A percentile compares a stretch with the other conserved stretches of the same genome.
Conservation (phyloP, 2,888 invertebrate species). For the Hecatera dysodea region DNA sequence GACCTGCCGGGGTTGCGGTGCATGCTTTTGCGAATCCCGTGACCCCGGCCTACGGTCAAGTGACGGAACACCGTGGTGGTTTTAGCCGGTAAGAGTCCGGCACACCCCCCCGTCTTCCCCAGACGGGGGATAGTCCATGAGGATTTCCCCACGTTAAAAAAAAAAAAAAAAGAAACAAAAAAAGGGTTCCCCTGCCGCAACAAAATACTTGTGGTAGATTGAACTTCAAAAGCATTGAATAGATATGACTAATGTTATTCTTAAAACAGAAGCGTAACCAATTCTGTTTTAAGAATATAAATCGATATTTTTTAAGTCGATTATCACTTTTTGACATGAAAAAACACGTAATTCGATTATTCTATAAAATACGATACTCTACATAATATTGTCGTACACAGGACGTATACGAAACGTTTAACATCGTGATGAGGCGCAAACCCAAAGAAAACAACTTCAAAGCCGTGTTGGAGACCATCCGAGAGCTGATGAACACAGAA, state of each 20-base stretch:
- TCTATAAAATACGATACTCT: neutral
- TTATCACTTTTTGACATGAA: neutral
- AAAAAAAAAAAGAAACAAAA: too few species aligned
- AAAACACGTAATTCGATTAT: neutral
- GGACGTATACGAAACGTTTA: conserved; percentile 98
- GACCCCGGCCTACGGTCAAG: too few species aligned
- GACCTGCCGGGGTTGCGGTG: too few species aligned
- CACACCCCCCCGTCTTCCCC: too few species aligned
- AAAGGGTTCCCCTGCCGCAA: neutral
- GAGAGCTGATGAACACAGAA: conserved; percentile 99
- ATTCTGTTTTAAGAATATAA: neutral
- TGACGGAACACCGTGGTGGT: too few species aligned
- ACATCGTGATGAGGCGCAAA: conserved; percentile 99
- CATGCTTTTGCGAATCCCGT: too few species aligned
- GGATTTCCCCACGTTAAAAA: too few species aligned
- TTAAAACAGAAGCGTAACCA: neutral
- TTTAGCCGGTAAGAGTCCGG: too few species aligned
- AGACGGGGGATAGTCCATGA: too few species aligned
- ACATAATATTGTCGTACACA: conserved; percentile 59
- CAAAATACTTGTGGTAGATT: neutral
- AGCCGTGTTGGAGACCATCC: conserved; percentile 99
- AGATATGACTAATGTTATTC: neutral
- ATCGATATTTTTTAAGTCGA: neutral
- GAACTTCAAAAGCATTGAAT: neutral
- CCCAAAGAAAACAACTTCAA: conserved; percentile 99